These are phyloP conservation scores for Mycteria americana DNA, from an alignment of 2,797 vertebrate genomes.

Conservation along the genomic window DNA sequence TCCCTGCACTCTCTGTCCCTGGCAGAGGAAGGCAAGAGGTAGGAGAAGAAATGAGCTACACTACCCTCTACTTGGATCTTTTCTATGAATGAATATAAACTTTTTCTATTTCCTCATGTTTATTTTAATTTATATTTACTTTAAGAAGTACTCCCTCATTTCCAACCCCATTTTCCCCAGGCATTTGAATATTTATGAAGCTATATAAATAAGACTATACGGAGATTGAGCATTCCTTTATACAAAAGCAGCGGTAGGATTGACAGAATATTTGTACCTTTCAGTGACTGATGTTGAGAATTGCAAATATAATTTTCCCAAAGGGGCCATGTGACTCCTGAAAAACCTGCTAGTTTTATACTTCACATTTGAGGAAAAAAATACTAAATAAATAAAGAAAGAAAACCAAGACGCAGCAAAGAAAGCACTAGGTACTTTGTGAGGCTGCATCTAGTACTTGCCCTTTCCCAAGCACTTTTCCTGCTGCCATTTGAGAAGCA, in stretches of 20 bases:
- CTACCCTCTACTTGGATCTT: background rate
- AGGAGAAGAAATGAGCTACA: background rate
- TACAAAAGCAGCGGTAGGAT: background rate
- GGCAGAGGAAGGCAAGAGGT: background rate
- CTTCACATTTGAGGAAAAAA: background rate
- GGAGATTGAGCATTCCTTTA: background rate
- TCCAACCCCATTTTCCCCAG: background rate
- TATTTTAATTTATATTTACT: conserved; percentile 18
- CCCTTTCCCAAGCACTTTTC: background rate
- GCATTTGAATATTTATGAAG: conserved; percentile 7
- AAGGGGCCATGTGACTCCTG: background rate
- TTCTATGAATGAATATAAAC: background rate
- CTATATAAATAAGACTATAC: background rate
- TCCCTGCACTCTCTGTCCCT: background rate
- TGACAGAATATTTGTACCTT: conserved; percentile 32
- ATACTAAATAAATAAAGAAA: background rate
- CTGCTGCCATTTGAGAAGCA: conserved; percentile 23
- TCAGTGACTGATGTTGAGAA: background rate
- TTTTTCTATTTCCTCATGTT: background rate
- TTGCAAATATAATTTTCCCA: conserved; percentile 14
- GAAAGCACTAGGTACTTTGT: background rate
- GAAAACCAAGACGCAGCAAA: background rate
- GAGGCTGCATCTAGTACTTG: background rate
- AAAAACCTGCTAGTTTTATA: background rate
- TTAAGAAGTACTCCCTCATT: background rate